A percentile compares a stretch with the other conserved stretches of the same genome.
phyloP scores from a whole-genome alignment of 2,113 vertebrate genomes.

The Cariama cristata region DNA sequence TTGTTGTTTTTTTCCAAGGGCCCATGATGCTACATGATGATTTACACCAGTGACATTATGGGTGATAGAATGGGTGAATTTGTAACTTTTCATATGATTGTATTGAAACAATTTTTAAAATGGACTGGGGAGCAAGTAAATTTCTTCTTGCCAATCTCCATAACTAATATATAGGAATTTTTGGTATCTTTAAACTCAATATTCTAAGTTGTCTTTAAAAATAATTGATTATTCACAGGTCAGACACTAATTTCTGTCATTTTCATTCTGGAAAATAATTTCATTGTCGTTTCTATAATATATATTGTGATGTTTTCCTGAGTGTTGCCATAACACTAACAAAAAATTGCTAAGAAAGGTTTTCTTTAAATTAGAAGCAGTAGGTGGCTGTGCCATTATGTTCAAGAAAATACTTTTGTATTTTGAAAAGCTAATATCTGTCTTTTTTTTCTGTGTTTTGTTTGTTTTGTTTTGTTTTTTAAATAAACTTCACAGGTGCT shows the following conservation, averaged over 20 bases:
- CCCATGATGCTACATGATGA: accelerated
- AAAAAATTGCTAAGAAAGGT: not conserved
- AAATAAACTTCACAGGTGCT: conserved; percentile 84
- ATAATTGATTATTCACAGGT: not conserved
- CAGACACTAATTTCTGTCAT: not conserved
- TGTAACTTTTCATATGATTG: not conserved
- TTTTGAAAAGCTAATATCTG: not conserved
- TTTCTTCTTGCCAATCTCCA: not conserved
- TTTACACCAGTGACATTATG: not conserved
- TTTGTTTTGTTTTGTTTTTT: not conserved
- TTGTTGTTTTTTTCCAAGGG: not conserved
- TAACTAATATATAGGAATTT: not conserved
- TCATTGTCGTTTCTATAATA: not conserved
- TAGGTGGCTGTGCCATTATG: conserved; percentile 36
- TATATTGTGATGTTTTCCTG: not conserved
- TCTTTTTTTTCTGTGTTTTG: not conserved
- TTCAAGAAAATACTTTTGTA: not conserved
- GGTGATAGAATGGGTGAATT: not conserved
- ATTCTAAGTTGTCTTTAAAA: not conserved
- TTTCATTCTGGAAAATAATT: not conserved
- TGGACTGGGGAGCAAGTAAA: not conserved
- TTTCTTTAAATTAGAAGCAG: conserved; percentile 50
- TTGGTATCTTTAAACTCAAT: not conserved
- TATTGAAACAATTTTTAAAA: not conserved
- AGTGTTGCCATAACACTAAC: not conserved